Evolutionary conservation across 92 coral and sea anemone genomes (phyloP), one percentile per base, ranked within the genome.

Genomic region (Palythoa heliodiscus): DNA sequence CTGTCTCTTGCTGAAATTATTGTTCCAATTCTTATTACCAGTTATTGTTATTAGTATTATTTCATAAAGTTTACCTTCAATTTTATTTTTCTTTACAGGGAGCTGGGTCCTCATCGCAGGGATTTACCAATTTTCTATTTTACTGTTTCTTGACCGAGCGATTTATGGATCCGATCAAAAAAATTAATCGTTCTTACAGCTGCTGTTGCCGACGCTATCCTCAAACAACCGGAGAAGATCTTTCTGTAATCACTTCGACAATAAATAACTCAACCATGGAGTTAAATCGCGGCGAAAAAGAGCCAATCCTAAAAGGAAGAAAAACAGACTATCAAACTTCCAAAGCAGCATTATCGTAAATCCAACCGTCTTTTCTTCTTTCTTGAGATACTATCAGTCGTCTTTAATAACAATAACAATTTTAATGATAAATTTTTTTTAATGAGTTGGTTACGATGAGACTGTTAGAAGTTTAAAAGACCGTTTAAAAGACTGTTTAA

Each of bases 101-200:
- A 7, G 8, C 48, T 5, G 84, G 84, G 0, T 66, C 84, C 16
- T 13, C 84, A 37, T 37, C 22, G 7, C 84, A 80, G 48, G 84
- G 84, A 43, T 80, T 80, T n/a, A 68, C 74, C 73, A 80, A 80
- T 35, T 80, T 80, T 80, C 23, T 80, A 15, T 68, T 80, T 39
- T 80, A 64, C 48, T 80, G 84, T 66, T 48, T 64, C 39, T 60
- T 80, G 7, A 80, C 84, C 74, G 66, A 64, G 19, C 84, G 75
- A 17, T 47, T 67, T 43, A 66, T 80, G 84, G 84, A 48, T 67
- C 73, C 73, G 11, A 6, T 50, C 14, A 66, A 22, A 48, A 47
- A 43, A 19, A 0, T 66, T 48, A 48, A 58, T 52, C 55, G 48
- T 16, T 47, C 11, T 67, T 80, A n/a, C 74, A 19, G 19, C 74